A percentile compares a stretch with the other conserved stretches of the same genome.
These are phyloP conservation scores for Cossypha caffra DNA, from an alignment of 2,797 vertebrate species.

Conservation along the genomic window DNA sequence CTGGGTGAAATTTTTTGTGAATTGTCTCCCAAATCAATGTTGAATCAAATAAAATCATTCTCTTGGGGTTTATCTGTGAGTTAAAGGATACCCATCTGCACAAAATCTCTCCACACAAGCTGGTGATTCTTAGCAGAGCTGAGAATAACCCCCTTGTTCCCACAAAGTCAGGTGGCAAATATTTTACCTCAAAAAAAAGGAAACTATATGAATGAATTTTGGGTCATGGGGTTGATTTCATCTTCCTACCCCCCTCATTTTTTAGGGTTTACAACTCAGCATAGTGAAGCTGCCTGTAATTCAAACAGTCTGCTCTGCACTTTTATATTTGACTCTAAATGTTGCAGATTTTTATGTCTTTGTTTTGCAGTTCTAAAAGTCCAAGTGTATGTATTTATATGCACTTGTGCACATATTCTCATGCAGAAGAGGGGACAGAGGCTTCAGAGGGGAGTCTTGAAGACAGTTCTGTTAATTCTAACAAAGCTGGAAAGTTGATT, in stretches of 20 bases:
- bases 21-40: neutral
- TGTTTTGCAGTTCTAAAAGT: neutral
- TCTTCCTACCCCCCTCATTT: accelerated
- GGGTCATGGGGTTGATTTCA: neutral
- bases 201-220: neutral
- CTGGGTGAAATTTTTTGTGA: neutral
- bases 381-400: accelerated
- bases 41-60: neutral
- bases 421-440: neutral
- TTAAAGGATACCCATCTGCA: neutral
- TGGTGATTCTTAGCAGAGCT: neutral
- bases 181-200: neutral
- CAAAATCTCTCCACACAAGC: neutral
- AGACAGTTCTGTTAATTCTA: neutral
- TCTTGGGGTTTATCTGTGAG: neutral
- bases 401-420: neutral
- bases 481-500: neutral
- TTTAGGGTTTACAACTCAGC: neutral
- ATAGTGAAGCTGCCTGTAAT: neutral
- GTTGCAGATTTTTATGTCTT: neutral
- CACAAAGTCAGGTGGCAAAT: neutral
- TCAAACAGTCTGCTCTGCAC: neutral
- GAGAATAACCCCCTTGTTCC: neutral
- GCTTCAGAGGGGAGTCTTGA: neutral
- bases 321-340: neutral